Evolutionary conservation across 1,140 invertebrate species (phyloP).

Genomic region (Drosophila nebulosa): DNA sequence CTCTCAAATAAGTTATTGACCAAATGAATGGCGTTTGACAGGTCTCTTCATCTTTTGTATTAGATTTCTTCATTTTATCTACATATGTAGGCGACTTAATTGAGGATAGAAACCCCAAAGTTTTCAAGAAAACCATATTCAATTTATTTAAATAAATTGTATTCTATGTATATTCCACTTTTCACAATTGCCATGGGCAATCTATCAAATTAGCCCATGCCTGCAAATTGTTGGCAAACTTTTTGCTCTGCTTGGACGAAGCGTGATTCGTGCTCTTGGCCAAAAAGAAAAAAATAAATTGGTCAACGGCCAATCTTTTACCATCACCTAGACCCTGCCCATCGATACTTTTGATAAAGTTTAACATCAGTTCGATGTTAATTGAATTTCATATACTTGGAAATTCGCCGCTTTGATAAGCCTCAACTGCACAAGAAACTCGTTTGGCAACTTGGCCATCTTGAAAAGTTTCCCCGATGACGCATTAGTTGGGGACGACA

Average conservation of each 20-base stretch:
- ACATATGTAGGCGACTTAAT: neutral
- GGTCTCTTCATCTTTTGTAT: neutral
- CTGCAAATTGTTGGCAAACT: constrained; percentile 38
- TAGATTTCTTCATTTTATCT: neutral
- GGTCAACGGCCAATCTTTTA: constrained; percentile 18
- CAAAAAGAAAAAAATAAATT: constrained; percentile 13
- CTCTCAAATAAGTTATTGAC: neutral
- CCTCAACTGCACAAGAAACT: constrained; percentile 36
- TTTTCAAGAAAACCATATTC: neutral
- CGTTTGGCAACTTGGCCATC: constrained; percentile 29
- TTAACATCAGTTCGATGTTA: constrained; percentile 46
- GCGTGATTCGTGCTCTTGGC: constrained; percentile 5
- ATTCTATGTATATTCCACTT: neutral
- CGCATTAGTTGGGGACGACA: constrained; percentile 46
- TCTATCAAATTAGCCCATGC: constrained; percentile 52
- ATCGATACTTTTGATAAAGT: constrained; percentile 29
- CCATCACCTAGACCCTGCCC: constrained; percentile 4
- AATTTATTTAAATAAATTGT: neutral
- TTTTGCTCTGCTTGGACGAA: constrained; percentile 1
- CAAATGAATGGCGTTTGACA: neutral
- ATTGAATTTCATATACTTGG: constrained; percentile 56
- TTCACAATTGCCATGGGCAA: constrained; percentile 11
- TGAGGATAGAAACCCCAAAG: neutral
- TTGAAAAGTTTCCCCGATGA: constrained; percentile 38
- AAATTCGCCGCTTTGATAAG: constrained; percentile 48